Evolutionary conservation across 2,113 vertebrate species (phyloP), one percentile per base, ranked within the genome.

Genomic region (Labeo rohita): DNA sequence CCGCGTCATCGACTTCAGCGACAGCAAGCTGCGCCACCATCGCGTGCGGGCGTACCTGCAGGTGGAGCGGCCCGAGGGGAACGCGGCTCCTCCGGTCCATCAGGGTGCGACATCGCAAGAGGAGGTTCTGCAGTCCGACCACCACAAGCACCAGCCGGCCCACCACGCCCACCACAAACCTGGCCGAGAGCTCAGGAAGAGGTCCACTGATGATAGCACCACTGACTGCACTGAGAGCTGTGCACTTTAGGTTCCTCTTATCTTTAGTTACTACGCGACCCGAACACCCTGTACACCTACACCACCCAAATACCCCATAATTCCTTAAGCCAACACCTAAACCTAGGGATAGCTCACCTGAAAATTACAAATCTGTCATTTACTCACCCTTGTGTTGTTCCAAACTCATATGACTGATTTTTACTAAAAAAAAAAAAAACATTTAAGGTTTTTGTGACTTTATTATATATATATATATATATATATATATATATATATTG

Each of bases 1-100:
- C 92, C 96, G 96, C 0, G 98, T 99, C 90, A 97, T 98, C 80
- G 98, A 99, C 94, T 98, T 97, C 94, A 98, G 98, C 50, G 97
- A 97, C n/a, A 95, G 95, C 59, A 95, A 96, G 18, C 94, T 96
- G 0, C 95, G 96, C 85, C 97, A 97, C 92, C 98, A 99, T 94
- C 97, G 96, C 54, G 97, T 96, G 89, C 95, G 98, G 87, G 98
- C 98, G 4, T 97, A 96, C 92, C 95, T 99, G 91, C 96, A 96
- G 91, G 97, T 99, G 96, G 93, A 97, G 95, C 45, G 95, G 94
- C 94, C 95, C 94, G 93, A 94, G 95, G 90, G 93, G 95, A 75
- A 80, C 6, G 49, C n/a, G 0, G 45, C 84, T 2, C 77, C 72
- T 73, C 92, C 95, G 86, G 95, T 95, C 23, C 93, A 94, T 75